phyloP scores from a whole-genome alignment of 2,888 invertebrate species.

The Protophormia terraenovae region DNA sequence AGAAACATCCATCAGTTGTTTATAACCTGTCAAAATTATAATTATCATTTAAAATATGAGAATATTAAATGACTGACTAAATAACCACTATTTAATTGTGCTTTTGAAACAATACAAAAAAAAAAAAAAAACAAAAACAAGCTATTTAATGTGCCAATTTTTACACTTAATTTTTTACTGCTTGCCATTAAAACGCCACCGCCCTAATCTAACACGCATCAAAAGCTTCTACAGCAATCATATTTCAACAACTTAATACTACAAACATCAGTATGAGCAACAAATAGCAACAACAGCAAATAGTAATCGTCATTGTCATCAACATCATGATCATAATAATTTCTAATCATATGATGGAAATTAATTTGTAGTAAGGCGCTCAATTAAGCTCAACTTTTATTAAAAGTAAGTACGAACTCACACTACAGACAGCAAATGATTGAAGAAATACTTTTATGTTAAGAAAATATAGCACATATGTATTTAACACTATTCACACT shows the following conservation, averaged over 20 bases:
- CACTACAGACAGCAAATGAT: background rate
- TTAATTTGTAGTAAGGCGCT: constrained; percentile 53
- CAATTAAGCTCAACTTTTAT: constrained; percentile 67
- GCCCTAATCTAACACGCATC: constrained; percentile 58
- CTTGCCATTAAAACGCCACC: constrained; percentile 37
- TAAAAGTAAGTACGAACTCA: constrained; percentile 61
- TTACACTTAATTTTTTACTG: constrained; percentile 63
- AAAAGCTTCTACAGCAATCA: constrained; percentile 12
- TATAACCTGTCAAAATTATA: constrained; percentile 28
- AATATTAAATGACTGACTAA: constrained; percentile 13
- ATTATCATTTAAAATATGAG: constrained; percentile 34
- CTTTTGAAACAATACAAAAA: constrained; percentile 9
- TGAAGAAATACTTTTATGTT: background rate
- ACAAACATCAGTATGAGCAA: constrained; percentile 11
- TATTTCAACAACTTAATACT: constrained; percentile 16
- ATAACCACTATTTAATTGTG: too few species aligned
- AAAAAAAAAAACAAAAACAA: constrained; percentile 4
- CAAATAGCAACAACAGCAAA: background rate
- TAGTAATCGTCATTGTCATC: background rate
- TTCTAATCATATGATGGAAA: constrained; percentile 48
- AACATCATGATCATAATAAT: constrained; percentile 7
- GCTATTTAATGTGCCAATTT: constrained; percentile 64
- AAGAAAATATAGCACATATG: background rate
- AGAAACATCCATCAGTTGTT: constrained; percentile 33
- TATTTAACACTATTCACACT: background rate